Conservation (phyloP, 2,113 vertebrate species). For the Syngnathoides biaculeatus region DNA sequence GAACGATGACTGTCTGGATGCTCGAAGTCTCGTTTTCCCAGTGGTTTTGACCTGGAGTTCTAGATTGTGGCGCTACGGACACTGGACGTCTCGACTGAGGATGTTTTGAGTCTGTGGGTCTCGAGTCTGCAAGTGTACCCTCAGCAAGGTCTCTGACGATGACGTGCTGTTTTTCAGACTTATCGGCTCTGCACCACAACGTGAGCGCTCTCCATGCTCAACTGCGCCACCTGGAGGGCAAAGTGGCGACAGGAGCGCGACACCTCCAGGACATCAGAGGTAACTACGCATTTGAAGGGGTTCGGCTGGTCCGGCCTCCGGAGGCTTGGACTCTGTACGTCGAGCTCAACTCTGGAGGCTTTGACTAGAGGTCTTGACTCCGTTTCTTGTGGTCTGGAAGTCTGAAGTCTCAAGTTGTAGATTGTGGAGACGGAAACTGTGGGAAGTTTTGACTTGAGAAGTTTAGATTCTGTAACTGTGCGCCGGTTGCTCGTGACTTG, state of each 20-base stretch:
- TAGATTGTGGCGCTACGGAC: no score
- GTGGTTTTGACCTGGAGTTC: neutral
- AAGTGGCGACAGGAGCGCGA: neutral
- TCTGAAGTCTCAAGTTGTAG: neutral
- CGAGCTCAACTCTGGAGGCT: neutral
- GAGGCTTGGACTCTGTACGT: neutral
- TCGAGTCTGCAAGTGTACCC: neutral
- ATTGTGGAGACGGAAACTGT: no score
- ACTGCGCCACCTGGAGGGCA: neutral
- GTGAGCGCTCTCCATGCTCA: neutral
- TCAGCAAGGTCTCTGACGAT: neutral
- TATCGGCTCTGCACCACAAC: neutral
- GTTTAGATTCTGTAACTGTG: neutral
- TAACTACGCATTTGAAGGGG: neutral
- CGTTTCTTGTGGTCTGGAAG: neutral
- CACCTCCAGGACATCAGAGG: slow-evolving; percentile 4
- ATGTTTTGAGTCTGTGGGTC: no score
- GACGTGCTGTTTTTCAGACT: neutral
- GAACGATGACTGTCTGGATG: neutral
- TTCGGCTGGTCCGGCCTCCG: neutral
- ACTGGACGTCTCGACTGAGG: no score
- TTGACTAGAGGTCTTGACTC: neutral
- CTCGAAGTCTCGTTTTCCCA: neutral
- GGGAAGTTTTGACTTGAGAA: neutral
- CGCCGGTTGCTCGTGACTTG: neutral